Evolutionary conservation across 2,888 invertebrate species (phyloP).

Genomic region (Iselma pallidipennis): DNA sequence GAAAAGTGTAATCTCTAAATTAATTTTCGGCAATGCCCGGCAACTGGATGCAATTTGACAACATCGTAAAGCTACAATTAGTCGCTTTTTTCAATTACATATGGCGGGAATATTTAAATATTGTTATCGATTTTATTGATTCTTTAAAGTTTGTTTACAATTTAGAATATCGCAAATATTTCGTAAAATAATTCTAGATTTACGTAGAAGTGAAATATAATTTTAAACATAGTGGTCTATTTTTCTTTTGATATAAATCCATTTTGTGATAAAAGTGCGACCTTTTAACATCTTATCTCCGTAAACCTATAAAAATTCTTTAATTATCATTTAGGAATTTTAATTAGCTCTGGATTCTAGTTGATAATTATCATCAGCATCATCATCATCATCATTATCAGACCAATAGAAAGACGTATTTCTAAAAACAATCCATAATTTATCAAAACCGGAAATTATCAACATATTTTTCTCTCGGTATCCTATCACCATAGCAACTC

Average conservation of each 20-base stretch:
- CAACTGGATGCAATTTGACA: too few species aligned
- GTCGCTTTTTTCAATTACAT: not conserved
- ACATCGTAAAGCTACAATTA: not conserved
- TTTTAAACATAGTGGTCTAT: too few species aligned
- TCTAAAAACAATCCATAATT: not conserved
- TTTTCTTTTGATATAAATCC: too few species aligned
- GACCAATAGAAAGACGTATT: too few species aligned
- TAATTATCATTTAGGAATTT: not conserved
- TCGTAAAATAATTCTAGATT: too few species aligned
- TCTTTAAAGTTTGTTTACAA: too few species aligned
- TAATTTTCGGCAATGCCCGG: too few species aligned
- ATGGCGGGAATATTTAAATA: not conserved
- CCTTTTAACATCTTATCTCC: not conserved
- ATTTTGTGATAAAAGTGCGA: not conserved
- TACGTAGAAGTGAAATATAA: too few species aligned
- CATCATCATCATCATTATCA: too few species aligned
- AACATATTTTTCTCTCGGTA: not conserved
- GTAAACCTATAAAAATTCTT: not conserved
- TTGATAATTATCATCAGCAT: not conserved
- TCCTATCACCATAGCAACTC: not conserved
- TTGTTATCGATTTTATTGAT: too few species aligned
- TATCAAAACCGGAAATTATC: not conserved
- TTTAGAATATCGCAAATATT: too few species aligned
- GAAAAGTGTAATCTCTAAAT: too few species aligned
- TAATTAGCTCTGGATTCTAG: not conserved